Conservation (phyloP, 2,888 invertebrate species). For the Anagyrus pseudococci region DNA sequence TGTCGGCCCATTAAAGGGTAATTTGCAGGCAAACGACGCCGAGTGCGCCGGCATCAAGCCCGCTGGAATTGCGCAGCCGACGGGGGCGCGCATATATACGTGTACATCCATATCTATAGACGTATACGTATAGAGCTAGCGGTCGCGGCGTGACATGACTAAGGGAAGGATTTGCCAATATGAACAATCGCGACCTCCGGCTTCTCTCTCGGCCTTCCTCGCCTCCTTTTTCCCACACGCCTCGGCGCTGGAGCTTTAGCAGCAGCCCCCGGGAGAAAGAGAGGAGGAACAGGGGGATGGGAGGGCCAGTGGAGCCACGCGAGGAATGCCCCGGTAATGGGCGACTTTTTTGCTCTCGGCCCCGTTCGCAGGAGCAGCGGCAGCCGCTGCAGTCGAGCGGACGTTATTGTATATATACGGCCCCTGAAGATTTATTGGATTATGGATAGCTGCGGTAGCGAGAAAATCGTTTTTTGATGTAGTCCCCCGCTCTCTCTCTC, state of each 20-base stretch:
- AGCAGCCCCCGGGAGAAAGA: too few relatives aligned
- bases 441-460: constrained; percentile 14
- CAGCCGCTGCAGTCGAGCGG: neutral
- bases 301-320: too few relatives aligned
- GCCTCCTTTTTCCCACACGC: neutral
- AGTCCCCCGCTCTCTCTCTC: too few relatives aligned
- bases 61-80: neutral
- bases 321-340: constrained; percentile 6
- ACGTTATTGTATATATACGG: neutral
- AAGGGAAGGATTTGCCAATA: constrained; percentile 21
- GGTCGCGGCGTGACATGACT: constrained; percentile 3
- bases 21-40: constrained; percentile 19
- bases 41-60: neutral
- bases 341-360: constrained; percentile 4
- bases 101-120: neutral
- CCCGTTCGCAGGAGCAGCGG: neutral
- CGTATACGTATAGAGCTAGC: neutral
- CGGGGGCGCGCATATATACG: neutral
- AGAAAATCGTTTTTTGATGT: constrained; percentile 26
- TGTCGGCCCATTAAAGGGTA: constrained; percentile 28
- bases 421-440: constrained; percentile 22
- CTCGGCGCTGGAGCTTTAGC: neutral
- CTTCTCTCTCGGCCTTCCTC: neutral
- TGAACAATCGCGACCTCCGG: constrained; percentile 14
- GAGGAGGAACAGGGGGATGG: too few relatives aligned